Conservation (phyloP, 2,888 invertebrate species). For the Pterostichus madidus region DNA sequence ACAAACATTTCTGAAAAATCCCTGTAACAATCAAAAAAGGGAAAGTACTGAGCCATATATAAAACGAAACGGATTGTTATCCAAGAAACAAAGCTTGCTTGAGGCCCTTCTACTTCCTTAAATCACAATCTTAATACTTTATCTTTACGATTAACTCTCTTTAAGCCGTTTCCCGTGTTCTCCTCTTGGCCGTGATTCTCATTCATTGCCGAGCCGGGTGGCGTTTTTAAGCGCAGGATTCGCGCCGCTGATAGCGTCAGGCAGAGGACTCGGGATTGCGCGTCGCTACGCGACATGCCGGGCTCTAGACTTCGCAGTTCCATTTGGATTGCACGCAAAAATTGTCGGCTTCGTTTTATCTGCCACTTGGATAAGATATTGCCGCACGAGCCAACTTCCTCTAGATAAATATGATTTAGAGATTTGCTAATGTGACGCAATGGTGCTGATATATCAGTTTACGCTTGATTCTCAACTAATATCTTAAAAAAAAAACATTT, state of each 20-base stretch:
- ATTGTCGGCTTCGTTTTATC: conserved; percentile 22
- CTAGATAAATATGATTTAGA: conserved; percentile 32
- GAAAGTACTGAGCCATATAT: neutral
- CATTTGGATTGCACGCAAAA: conserved; percentile 29
- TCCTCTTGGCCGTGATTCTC: conserved; percentile 26
- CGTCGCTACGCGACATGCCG: neutral
- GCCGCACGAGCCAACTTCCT: neutral
- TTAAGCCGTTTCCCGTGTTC: conserved; percentile 36
- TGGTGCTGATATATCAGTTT: conserved; percentile 32
- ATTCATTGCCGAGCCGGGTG: neutral
- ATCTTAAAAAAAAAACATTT: neutral
- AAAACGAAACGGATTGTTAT: conserved; percentile 17
- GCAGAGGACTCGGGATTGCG: neutral
- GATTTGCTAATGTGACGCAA: conserved; percentile 15
- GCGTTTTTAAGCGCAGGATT: conserved; percentile 10
- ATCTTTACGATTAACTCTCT: conserved; percentile 43
- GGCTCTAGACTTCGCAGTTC: conserved; percentile 3
- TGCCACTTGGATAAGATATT: conserved; percentile 29
- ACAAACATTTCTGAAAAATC: neutral
- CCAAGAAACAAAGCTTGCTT: conserved; percentile 1
- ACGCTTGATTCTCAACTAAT: conserved; percentile 1
- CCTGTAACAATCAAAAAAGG: conserved; percentile 15
- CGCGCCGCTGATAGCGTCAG: conserved; percentile 37
- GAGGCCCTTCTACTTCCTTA: conserved; percentile 23
- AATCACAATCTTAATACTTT: conserved; percentile 46